phyloP scores from a whole-genome alignment of 1,140 invertebrate species.

The Bombus balteatus region DNA sequence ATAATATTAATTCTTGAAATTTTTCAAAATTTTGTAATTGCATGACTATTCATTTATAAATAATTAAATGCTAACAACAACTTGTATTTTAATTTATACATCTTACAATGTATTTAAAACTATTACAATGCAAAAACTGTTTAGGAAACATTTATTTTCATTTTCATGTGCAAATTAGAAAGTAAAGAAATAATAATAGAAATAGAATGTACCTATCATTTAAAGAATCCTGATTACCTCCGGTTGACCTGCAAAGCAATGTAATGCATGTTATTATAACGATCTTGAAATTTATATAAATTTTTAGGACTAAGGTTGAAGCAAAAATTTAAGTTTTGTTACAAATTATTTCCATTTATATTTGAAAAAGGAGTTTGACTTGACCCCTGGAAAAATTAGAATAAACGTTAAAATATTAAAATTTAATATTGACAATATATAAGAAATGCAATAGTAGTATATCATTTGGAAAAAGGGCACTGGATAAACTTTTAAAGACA shows the following conservation, averaged over 20 bases:
- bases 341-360: conserved; percentile 56
- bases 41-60: background rate
- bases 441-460: conserved; percentile 64
- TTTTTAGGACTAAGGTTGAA: conserved; percentile 55
- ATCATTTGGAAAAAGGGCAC: conserved; percentile 69
- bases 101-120: background rate
- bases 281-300: conserved; percentile 54
- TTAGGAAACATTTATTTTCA: conserved; percentile 7
- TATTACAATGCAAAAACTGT: conserved; percentile 24
- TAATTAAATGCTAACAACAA: background rate
- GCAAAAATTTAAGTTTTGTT: conserved; percentile 60
- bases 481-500: conserved; percentile 62
- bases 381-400: conserved; percentile 79
- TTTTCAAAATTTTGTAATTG: conserved; percentile 12
- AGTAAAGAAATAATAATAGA: conserved; percentile 67
- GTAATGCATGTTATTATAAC: conserved; percentile 71
- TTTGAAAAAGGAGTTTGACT: conserved; percentile 72
- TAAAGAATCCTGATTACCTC: conserved; percentile 78
- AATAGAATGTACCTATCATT: conserved; percentile 80
- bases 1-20: background rate
- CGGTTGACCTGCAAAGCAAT: conserved; percentile 80
- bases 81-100: background rate
- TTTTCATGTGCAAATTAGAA: conserved; percentile 37
- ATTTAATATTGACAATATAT: conserved; percentile 65
- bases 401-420: conserved; percentile 76